A percentile compares a stretch with the other conserved stretches of the same genome.
These are phyloP conservation scores for Bovichtus variegatus DNA, from an alignment of 2,797 vertebrate genomes.

Conservation along the genomic window DNA sequence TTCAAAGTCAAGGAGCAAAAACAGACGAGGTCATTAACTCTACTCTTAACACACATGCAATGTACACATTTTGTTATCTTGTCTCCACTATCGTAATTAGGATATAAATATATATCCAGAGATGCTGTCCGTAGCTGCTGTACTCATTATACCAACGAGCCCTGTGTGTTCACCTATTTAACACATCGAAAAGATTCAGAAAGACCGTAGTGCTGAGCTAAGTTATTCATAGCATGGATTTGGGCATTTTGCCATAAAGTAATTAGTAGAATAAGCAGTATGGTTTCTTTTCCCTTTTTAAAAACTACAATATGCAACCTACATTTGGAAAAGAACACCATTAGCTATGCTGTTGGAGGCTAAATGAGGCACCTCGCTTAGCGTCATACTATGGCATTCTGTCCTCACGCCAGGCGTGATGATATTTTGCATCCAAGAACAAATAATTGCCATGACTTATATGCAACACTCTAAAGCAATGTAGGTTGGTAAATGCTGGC, in stretches of 20 bases:
- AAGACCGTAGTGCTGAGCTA: constrained; percentile 21
- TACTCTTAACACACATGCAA: background rate
- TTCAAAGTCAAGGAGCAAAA: constrained; percentile 1
- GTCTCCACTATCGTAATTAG: constrained; percentile 19
- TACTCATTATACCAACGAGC: constrained; percentile 32
- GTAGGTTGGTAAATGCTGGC: background rate
- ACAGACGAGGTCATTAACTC: constrained; percentile 4
- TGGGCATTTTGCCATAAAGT: constrained; percentile 42
- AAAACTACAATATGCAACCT: constrained; percentile 34
- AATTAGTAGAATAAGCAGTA: constrained; percentile 37
- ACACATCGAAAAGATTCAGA: constrained; percentile 16
- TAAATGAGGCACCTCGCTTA: constrained; percentile 6
- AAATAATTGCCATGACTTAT: constrained; percentile 22
- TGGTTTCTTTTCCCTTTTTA: constrained; percentile 9
- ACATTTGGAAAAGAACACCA: constrained; percentile 38
- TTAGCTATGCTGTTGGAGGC: constrained; percentile 43
- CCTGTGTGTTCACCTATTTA: constrained; percentile 38
- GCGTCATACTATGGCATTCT: constrained; percentile 3
- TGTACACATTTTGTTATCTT: background rate
- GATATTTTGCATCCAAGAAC: constrained; percentile 31
- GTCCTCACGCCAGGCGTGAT: constrained; percentile 9
- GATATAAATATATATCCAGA: constrained; percentile 22
- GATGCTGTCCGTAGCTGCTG: background rate
- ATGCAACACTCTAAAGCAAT: constrained; percentile 4
- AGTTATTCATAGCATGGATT: constrained; percentile 46